Evolutionary conservation across 2,113 vertebrate species (phyloP), one percentile per base, ranked within the genome.

Genomic region (Rhabdornis inornatus): DNA sequence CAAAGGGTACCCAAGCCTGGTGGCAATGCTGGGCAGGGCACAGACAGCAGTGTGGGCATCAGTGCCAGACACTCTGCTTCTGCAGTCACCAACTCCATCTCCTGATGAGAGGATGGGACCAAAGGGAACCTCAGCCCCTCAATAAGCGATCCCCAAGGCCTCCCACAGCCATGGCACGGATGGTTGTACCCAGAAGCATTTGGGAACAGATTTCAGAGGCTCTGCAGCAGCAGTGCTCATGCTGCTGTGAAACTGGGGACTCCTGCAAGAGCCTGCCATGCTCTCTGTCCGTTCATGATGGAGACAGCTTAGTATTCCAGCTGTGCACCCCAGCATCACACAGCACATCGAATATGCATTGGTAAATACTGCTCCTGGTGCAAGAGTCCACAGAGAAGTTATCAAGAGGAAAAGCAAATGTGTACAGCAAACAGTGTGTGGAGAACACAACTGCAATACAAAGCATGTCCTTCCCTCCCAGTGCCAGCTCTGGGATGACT

Each of bases 321-420:
- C 40, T 47, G 49, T 42, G 71, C 89, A 49, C 1, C 63, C 69
- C 91, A 80, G 85, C 88, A 59, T 27, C 75, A 11, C 37, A 2
- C 57, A 64, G 83, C 22, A 90, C 91, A 91, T 89, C 11, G 4
- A 92, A 86, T 42, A 18, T 33, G 72, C 91, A 65, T 74, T 22
- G 37, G 80, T 61, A 92, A 95, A 90, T 14, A 86, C 24, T 0
- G 16, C 70, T 85, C 5, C 55, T 87, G 82, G 57, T 90, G 89
- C 83, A 49, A 39, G 53, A 87, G 86, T 23, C 94, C 83, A 80
- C 89, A 72, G 60, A 95, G 89, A 78, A 95, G 90, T 92, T 72
- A 92, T 39, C 92, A 61, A 75, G 61, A 91, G 82, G 87, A 75
- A 90, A 93, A 94, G 87, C 61, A 95, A 96, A 94, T 44, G 92